A percentile compares a stretch with the other conserved stretches of the same genome.
Conservation (phyloP, 2,113 vertebrate genomes). For the Toxostoma redivivum region DNA sequence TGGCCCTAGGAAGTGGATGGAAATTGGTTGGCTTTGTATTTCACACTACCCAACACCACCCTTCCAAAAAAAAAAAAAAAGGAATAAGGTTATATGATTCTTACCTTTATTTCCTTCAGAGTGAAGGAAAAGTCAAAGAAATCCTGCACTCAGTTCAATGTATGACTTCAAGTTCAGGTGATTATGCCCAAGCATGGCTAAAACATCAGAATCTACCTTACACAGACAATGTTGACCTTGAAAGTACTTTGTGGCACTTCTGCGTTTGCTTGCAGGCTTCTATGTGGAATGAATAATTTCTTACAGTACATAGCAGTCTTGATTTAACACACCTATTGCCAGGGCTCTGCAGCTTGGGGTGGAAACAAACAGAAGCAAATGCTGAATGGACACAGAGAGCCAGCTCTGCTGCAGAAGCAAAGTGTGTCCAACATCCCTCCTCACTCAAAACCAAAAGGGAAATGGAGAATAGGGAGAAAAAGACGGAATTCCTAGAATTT, state of each 20-base stretch:
- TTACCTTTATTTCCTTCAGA: not conserved
- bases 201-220: not conserved
- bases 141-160: not conserved
- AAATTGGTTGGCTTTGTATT: not conserved
- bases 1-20: not conserved
- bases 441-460: not conserved
- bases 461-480: not conserved
- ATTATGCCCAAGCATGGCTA: not conserved
- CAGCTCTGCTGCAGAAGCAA: not conserved
- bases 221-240: not conserved
- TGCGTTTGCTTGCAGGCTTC: not conserved
- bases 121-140: not conserved
- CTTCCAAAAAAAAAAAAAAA: no score
- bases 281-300: not conserved
- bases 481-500: not conserved
- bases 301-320: not conserved
- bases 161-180: not conserved
- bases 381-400: fast-evolving
- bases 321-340: not conserved
- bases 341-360: not conserved
- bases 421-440: not conserved
- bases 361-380: not conserved
- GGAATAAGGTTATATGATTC: not conserved
- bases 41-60: not conserved
- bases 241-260: not conserved